These are phyloP conservation scores for Colletes latitarsis DNA, from an alignment of 1,140 invertebrate species.

Conservation along the genomic window DNA sequence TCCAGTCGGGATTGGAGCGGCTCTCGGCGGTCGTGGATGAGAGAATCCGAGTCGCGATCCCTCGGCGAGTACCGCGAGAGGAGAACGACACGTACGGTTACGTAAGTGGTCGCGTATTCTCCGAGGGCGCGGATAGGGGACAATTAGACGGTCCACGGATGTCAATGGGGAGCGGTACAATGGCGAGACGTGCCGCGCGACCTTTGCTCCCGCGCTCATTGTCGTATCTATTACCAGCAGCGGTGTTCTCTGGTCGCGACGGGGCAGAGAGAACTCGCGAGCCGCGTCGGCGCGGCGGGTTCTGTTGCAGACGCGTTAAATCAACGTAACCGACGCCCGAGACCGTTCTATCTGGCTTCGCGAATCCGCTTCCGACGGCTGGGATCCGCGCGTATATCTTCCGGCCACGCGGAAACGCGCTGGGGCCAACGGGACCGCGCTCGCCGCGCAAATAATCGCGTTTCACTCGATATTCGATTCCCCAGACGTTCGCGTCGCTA, in stretches of 20 bases:
- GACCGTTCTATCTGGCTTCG: constrained; percentile 9
- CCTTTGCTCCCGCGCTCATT: constrained; percentile 57
- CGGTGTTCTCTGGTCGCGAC: constrained; percentile 16
- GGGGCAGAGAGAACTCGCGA: background rate
- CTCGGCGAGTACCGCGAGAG: background rate
- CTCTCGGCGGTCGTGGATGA: too few species aligned
- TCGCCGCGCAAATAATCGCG: constrained; percentile 58
- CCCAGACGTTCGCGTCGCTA: constrained; percentile 49
- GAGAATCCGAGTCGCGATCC: constrained; percentile 1
- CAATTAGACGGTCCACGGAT: constrained; percentile 62
- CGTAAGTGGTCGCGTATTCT: constrained; percentile 39
- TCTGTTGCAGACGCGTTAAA: constrained; percentile 56
- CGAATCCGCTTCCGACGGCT: background rate
- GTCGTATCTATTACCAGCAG: constrained; percentile 60
- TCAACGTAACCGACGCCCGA: constrained; percentile 50
- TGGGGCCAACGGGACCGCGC: constrained; percentile 48
- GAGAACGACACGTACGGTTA: background rate
- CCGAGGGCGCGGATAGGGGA: constrained; percentile 46
- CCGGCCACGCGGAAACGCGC: constrained; percentile 29
- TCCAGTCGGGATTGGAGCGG: background rate
- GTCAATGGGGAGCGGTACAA: constrained; percentile 57
- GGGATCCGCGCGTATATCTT: constrained; percentile 33
- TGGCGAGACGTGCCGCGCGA: constrained; percentile 54
- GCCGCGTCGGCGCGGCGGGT: constrained; percentile 19
- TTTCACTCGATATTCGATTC: constrained; percentile 56